A percentile compares a stretch with the other conserved stretches of the same genome.
These are phyloP conservation scores for Sceliomorpha sp. DNA, from an alignment of 2,888 invertebrate genomes.

Conservation along the genomic window DNA sequence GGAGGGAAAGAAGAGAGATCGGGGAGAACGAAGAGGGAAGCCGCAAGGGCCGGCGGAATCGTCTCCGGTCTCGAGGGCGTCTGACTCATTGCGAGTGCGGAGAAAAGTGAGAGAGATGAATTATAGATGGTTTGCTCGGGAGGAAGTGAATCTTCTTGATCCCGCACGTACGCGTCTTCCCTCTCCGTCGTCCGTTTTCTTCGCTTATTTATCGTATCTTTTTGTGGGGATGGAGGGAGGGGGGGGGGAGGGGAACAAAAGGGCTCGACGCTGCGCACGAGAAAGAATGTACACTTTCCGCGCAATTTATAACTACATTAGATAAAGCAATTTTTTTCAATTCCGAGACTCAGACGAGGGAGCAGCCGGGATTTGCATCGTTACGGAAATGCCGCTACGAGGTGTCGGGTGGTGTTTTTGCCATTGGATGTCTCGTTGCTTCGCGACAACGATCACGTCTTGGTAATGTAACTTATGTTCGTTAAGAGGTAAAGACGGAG, in stretches of 20 bases:
- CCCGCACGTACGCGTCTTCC: slow-evolving; percentile 36
- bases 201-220: slow-evolving; percentile 24
- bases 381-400: too few species aligned
- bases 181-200: slow-evolving; percentile 14
- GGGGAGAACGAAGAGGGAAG: too few species aligned
- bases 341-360: too few species aligned
- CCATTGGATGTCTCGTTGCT: too few species aligned
- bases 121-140: slow-evolving; percentile 43
- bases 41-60: slow-evolving; percentile 14
- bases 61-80: slow-evolving; percentile 47
- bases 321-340: slow-evolving; percentile 12
- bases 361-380: too few species aligned
- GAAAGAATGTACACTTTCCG: slow-evolving; percentile 29
- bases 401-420: too few species aligned
- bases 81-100: slow-evolving; percentile 44
- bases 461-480: too few species aligned
- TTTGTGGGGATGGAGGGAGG: too few species aligned
- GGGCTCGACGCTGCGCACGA: not conserved
- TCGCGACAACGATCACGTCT: too few species aligned
- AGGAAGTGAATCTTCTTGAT: slow-evolving; percentile 44
- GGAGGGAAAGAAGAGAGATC: too few species aligned
- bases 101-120: slow-evolving; percentile 41
- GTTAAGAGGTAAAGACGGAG: too few species aligned
- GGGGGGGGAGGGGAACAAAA: slow-evolving; percentile 14
- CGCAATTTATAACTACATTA: slow-evolving; percentile 25